Evolutionary conservation across 2,113 vertebrate species (phyloP).

Genomic region (cat (Felis catus)): F.catus_Fca126_mat1.0 CM031412.1:12557501-12558000

Average conservation of each 20-base stretch:
- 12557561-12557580: neutral
- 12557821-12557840: neutral
- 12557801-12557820: neutral
- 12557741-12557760: neutral
- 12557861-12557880: conserved; percentile 34
- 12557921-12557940: neutral
- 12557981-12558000: neutral
- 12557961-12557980: neutral
- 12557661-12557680: neutral
- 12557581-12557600: neutral
- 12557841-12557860: neutral
- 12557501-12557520: neutral
- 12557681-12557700: conserved; percentile 20
- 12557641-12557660: neutral
- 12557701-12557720: conserved; percentile 9
- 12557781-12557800: neutral
- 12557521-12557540: neutral
- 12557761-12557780: neutral
- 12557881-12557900: neutral
- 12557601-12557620: neutral
- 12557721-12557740: neutral
- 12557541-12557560: neutral
- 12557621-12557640: neutral
- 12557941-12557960: neutral
- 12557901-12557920: neutral